Evolutionary conservation across 2,113 vertebrate species (phyloP).

Genomic region (Pluvianellus socialis): DNA sequence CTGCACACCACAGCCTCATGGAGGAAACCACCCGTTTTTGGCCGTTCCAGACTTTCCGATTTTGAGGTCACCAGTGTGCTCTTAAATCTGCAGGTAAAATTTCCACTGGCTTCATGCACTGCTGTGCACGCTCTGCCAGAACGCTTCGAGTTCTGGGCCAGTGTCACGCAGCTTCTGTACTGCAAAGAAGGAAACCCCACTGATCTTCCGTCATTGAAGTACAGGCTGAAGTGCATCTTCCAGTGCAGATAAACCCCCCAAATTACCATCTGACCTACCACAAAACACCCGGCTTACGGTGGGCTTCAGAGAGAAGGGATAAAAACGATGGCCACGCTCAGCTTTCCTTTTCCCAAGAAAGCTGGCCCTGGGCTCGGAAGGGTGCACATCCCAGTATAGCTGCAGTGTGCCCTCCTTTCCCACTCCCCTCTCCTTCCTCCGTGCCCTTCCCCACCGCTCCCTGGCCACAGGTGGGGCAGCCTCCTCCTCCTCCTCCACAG

Average conservation of each 20-base stretch:
- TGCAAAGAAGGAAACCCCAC: background rate
- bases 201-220: fast-evolving
- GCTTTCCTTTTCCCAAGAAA: background rate
- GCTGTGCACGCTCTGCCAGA: background rate
- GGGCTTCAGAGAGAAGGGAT: background rate
- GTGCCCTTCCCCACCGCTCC: background rate
- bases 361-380: background rate
- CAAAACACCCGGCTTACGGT: fast-evolving
- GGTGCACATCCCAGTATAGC: background rate
- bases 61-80: background rate
- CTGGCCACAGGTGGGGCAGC: background rate
- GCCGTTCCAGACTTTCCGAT: background rate
- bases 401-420: fast-evolving
- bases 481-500: background rate
- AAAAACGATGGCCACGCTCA: fast-evolving
- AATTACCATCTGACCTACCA: background rate
- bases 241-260: background rate
- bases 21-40: background rate
- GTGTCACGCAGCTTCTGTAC: background rate
- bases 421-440: background rate
- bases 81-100: background rate
- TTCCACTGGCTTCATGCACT: background rate
- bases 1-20: background rate
- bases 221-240: background rate
- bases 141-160: background rate